Evolutionary conservation across 53 echinoderm and acorn worm species (phyloP), one percentile per base, ranked within the genome.

Genomic region (Temnopleurus reevesii): DNA sequence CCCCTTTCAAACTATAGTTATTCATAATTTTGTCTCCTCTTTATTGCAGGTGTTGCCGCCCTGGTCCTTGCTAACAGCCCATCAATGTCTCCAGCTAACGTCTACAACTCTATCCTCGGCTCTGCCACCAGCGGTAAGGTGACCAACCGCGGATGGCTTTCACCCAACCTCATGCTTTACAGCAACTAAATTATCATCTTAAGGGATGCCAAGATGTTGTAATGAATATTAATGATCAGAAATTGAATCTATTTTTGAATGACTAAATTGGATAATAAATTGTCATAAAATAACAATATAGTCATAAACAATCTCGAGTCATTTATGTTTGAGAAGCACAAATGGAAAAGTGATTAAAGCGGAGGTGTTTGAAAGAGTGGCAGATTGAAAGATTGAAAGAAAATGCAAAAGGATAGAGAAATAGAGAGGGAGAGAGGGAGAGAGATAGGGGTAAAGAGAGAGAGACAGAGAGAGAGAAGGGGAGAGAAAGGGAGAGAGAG

Each of bases 101-200:
- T 90, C 47, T 76, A 82, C 51, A 45, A 21, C 27, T 46, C 90
- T 4, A 76, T 90, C 82, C 66, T 83, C 58, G 31, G 31, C 76
- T n/a, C 28, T 17, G 90, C 90, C 66, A 90, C 90, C 66, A 61
- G 63, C 31, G 90, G 82, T 43, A 59, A 63, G 89, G 89, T 89
- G 24, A 25, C 43, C 45, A 64, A 36, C 53, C 23, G 49, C 9
- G 89, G 89, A 3, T 55, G 34, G 27, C 55, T 89, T 2, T 89
- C 89, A 25, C 89, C 89, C 18, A 89, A 89, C 55, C 77, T 89
- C 38, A 55, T 90, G 30, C 71, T 90, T 2, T 90, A 33, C 65
- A 90, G 60, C 64, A 81, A 83, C 82, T 90, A 90, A 90, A 25
- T 29, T 12, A n/a, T n/a, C n/a, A n/a, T n/a, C n/a, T n/a, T n/a